phyloP scores from a whole-genome alignment of 2,888 invertebrate genomes.

The Troides helena region DNA sequence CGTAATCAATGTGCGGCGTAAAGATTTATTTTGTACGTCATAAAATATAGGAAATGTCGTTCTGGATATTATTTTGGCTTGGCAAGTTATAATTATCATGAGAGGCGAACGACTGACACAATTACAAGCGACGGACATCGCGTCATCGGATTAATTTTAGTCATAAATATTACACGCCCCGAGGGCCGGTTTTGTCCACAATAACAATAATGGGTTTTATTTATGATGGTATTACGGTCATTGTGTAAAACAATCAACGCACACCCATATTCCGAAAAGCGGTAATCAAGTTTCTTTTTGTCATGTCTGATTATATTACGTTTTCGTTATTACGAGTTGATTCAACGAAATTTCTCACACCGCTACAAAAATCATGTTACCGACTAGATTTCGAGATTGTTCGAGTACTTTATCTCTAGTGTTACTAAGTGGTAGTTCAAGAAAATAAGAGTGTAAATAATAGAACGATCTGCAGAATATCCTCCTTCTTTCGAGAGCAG shows the following conservation, averaged over 20 bases:
- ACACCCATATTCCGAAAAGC: not conserved
- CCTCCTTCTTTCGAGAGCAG: not conserved
- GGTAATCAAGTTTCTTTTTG: not conserved
- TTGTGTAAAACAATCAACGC: conserved; percentile 19
- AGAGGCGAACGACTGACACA: conserved; percentile 56
- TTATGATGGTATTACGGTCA: conserved; percentile 11
- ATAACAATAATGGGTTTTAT: conserved; percentile 16
- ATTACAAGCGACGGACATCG: conserved; percentile 49
- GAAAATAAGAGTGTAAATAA: not conserved
- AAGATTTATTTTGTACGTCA: not conserved
- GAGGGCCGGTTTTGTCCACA: conserved; percentile 17
- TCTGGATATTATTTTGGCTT: conserved; percentile 22
- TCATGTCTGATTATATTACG: not conserved
- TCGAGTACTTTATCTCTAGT: too few relatives aligned
- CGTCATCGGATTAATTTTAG: conserved; percentile 58
- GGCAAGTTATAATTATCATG: conserved; percentile 48
- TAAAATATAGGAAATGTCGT: conserved; percentile 31
- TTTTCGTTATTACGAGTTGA: not conserved
- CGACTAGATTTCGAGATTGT: too few relatives aligned
- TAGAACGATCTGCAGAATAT: not conserved
- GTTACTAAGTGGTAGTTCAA: too few relatives aligned
- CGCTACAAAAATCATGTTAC: too few relatives aligned
- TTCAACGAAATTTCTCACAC: too few relatives aligned
- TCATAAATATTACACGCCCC: conserved; percentile 52
- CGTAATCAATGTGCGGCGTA: not conserved